Base-by-base conservation (phyloP, 2,888 invertebrate species). In the Caenorhabditis doughertyi region DNA sequence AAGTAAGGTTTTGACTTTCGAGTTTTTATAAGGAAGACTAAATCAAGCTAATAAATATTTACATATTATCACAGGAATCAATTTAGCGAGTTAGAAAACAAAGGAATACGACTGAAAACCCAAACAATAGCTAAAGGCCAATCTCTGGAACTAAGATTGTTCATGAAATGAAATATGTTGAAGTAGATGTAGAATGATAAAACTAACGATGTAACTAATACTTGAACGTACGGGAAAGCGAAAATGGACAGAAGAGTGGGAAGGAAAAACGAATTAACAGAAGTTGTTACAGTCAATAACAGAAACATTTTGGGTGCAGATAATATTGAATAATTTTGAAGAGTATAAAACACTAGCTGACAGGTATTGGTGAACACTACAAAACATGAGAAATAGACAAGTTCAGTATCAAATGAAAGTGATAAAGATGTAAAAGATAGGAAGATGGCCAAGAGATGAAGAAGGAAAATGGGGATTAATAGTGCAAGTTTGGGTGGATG, bases 341-440 rank as follows among this genome's bases (percentile, higher is more conserved):
- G 64, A 5, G 79, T 58, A 62, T 77, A 77, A 3, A 82, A 51
- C 0, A 79, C 25, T 5, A 67, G 44, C 27, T 58, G 39, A 16
- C 29, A 9, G 3, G 21, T 21, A 65, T 77, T 82, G 13, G 68
- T 21, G 32, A 60, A 82, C 16, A 70, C 32, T 2, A 47, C 49
- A 18, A 79, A 83, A 18, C 56, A 64, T 1, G 51, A 32, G 11
- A 83, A 70, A 42, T 83, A 83, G 2, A 74, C n/a, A 3, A 83
- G 5, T 70, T 83, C 83, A 2, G 71, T 83, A 47, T 83, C 73
- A 23, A 71, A 71, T 18, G 4, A 51, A 25, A 80, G 55, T n/a
- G 71, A 67, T 7, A 83, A 18, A 16, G 73, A 64, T 1, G 73
- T 64, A 11, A 70, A 16, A 1, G 68, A 73, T 5, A 83, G 53